Conservation (phyloP, 1,140 invertebrate genomes). For the Drosophila prosaltans region DNA sequence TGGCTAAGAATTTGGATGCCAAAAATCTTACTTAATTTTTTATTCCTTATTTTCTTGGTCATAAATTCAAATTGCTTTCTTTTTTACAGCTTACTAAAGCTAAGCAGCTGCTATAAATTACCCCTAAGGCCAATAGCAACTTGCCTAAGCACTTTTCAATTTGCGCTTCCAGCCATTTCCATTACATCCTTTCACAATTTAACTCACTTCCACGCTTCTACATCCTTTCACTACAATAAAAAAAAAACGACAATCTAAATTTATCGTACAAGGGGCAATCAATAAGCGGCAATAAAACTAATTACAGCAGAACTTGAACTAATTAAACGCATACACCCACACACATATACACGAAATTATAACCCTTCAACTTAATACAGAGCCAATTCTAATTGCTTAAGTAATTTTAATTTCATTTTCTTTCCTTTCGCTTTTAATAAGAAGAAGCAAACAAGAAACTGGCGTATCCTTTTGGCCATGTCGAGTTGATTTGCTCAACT, state of each 20-base stretch:
- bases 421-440: slow-evolving; percentile 31
- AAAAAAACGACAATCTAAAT: slow-evolving; percentile 46
- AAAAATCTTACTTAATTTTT: neutral
- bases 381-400: slow-evolving; percentile 52
- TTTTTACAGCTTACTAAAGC: slow-evolving; percentile 35
- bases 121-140: neutral
- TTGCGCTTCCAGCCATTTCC: slow-evolving; percentile 5
- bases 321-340: slow-evolving; percentile 62
- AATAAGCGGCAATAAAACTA: slow-evolving; percentile 73
- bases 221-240: neutral
- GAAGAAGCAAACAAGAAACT: slow-evolving; percentile 39
- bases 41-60: neutral
- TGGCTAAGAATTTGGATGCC: neutral
- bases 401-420: slow-evolving; percentile 57
- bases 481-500: slow-evolving; percentile 37
- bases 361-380: neutral
- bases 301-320: slow-evolving; percentile 76
- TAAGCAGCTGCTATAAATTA: slow-evolving; percentile 38
- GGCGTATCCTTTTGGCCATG: slow-evolving; percentile 56
- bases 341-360: slow-evolving; percentile 4
- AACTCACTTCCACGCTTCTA: neutral
- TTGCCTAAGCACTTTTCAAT: slow-evolving; percentile 55
- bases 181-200: neutral
- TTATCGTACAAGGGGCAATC: slow-evolving; percentile 66
- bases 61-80: neutral